Evolutionary conservation across 2,888 invertebrate species (phyloP), one percentile per base, ranked within the genome.

Genomic region (Aspidiotus rigidus): DNA sequence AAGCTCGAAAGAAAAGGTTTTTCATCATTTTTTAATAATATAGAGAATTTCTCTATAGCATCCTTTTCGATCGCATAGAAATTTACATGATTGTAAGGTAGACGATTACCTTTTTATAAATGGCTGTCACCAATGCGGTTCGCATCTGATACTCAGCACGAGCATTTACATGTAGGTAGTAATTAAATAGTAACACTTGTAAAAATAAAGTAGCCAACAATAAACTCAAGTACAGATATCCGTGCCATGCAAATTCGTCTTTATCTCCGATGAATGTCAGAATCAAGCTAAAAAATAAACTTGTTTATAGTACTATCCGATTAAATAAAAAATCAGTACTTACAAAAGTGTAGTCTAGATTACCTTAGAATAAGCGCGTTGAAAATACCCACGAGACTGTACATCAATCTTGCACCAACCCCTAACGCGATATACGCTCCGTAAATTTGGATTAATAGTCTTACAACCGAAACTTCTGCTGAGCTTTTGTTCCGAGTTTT

Each of bases 361-460:
- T 81, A 93, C 93, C 85, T 86, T 71, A 95, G 83, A 75, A 98
- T 81, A 79, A 92, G 88, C 0, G 98, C 98, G 74, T 91, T 93
- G 56, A 89, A 83, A 79, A 98, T 98, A 73, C 89, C 89, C 69
- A 97, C 78, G 15, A 88, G 72, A 79, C 95, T 95, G 75, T 91
- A 89, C 53, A 87, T 75, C 0, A 95, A 78, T 79, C 96, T 96
- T 72, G 94, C 28, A 28, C 28, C 28, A 3, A 28, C 28, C 28
- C 28, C 28, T 28, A 28, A 28, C 28, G 28, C 28, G 28, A 28
- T 5, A 28, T 28, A 28, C 28, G 28, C 28, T 28, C 28, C 28
- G 28, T 28, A 28, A 28, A 28, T 28, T 28, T 28, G 28, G 5
- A 28, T 28, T 5, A 28, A 28, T 28, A 28, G 28, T 28, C 28